Evolutionary conservation across 2,888 invertebrate genomes (phyloP).

Genomic region (Limnephilus marmoratus): DNA sequence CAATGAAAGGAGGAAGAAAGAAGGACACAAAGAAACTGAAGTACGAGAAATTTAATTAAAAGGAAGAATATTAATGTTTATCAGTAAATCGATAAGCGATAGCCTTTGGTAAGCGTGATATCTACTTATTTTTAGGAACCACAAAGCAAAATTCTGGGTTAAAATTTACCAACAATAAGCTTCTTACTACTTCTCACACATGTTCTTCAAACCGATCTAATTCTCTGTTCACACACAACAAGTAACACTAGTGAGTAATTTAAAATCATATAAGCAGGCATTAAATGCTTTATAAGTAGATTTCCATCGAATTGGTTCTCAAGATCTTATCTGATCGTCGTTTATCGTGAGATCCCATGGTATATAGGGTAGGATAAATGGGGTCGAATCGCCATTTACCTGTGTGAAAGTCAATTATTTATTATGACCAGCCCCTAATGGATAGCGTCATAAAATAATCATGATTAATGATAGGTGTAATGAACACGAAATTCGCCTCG

Average conservation of each 20-base stretch:
- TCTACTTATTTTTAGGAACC: neutral
- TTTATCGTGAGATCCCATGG: neutral
- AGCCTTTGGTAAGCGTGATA: neutral
- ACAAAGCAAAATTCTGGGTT: neutral
- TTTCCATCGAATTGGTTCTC: neutral
- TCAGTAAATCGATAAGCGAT: neutral
- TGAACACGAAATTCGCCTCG: neutral
- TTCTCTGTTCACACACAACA: neutral
- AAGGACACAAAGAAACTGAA: too few relatives aligned
- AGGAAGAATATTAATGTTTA: too few relatives aligned
- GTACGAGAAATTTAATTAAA: too few relatives aligned
- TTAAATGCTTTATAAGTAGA: neutral
- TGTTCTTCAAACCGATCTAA: neutral
- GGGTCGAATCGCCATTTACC: neutral
- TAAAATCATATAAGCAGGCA: neutral
- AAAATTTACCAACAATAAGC: neutral
- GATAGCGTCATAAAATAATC: neutral
- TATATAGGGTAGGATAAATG: neutral
- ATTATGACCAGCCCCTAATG: neutral
- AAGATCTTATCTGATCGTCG: neutral
- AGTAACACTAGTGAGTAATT: neutral
- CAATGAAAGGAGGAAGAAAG: too few relatives aligned
- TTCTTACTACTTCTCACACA: neutral
- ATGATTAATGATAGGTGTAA: neutral
- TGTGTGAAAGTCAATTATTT: neutral